These are phyloP conservation scores for Anabacerthia variegaticeps DNA, from an alignment of 2,797 vertebrate genomes.

Conservation along the genomic window DNA sequence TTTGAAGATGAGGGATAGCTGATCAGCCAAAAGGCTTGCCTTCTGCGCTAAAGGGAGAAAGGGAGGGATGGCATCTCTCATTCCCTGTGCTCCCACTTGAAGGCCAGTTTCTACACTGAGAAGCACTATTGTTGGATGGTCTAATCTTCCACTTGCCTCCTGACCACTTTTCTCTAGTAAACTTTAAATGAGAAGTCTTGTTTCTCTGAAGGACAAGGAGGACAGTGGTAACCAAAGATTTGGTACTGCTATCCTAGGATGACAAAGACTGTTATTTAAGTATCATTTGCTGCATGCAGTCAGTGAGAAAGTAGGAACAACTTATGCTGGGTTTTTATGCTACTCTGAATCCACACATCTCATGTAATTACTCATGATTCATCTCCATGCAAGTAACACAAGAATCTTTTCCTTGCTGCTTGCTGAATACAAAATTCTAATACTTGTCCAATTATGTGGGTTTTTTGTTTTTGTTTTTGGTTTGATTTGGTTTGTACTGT, in stretches of 20 bases:
- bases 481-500: not conserved
- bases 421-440: not conserved
- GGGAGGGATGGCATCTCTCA: fast-evolving
- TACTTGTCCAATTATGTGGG: not conserved
- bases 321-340: not conserved
- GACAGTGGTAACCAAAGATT: not conserved
- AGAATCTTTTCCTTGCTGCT: not conserved
- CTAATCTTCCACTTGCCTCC: not conserved
- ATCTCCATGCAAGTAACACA: not conserved
- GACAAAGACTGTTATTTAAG: not conserved
- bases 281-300: not conserved
- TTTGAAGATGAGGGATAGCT: not conserved
- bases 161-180: not conserved
- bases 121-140: not conserved
- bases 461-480: not conserved
- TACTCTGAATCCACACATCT: not conserved
- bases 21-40: not conserved
- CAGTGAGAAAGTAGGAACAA: not conserved
- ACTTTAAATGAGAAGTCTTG: not conserved
- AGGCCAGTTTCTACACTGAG: not conserved
- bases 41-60: not conserved
- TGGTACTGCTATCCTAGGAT: not conserved
- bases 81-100: not conserved
- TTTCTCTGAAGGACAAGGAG: not conserved
- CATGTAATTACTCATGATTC: not conserved